These are phyloP conservation scores for Desoria tigrina DNA, from an alignment of 2,888 invertebrate genomes.

Conservation along the genomic window DNA sequence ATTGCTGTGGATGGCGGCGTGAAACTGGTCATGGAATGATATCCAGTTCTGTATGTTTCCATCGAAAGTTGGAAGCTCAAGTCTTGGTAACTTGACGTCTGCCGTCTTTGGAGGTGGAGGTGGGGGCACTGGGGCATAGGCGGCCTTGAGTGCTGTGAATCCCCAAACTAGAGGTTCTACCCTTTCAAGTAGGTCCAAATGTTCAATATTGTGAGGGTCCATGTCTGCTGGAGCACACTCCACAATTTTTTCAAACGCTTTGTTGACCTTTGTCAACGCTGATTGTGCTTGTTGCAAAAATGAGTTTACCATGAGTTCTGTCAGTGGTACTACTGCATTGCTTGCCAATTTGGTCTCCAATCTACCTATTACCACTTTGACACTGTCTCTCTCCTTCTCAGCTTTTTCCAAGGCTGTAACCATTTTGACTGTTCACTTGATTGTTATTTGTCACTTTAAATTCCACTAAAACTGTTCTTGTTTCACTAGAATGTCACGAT, in stretches of 20 bases:
- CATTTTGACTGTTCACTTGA: background rate
- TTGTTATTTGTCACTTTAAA: too few species aligned
- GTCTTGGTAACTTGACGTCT: constrained; percentile 19
- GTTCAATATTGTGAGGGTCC: background rate
- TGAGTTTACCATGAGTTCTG: background rate
- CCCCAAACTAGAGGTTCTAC: background rate
- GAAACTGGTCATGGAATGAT: constrained; percentile 28
- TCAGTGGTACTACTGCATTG: background rate
- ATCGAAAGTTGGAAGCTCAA: constrained; percentile 24
- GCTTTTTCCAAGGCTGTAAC: background rate
- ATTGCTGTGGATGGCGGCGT: constrained; percentile 22
- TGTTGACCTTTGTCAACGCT: background rate
- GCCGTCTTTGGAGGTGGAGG: background rate
- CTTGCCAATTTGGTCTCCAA: background rate
- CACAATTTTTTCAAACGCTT: background rate
- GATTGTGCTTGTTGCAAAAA: background rate
- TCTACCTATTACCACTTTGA: background rate
- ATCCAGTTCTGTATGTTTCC: constrained; percentile 28
- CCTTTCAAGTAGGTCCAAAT: background rate
- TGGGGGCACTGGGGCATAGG: background rate
- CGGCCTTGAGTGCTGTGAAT: background rate
- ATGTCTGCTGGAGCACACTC: background rate
- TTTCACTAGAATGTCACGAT: too few species aligned
- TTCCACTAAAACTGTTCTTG: too few species aligned
- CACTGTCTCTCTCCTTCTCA: background rate